These are phyloP conservation scores for Caiman crocodilus DNA, from an alignment of 2,797 vertebrate species.

Conservation along the genomic window DNA sequence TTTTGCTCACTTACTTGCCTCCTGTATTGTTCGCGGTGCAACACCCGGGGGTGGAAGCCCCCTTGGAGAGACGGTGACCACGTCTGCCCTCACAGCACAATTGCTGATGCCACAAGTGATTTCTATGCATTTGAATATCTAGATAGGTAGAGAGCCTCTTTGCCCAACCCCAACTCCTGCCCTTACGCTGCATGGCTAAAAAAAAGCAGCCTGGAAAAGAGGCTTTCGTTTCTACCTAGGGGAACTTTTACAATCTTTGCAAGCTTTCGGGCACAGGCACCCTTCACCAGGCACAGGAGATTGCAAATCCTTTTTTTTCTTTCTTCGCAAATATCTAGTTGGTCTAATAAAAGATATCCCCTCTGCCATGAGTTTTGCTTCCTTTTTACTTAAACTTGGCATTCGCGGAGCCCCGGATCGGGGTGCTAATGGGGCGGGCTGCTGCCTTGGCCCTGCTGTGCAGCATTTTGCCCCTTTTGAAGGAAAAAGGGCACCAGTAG, in stretches of 20 bases:
- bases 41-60: not conserved
- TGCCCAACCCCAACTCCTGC: not conserved
- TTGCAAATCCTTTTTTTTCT: no score
- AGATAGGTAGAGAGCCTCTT: not conserved
- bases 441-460: not conserved
- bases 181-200: not conserved
- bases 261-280: no score
- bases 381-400: conserved; percentile 2
- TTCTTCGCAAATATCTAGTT: no score
- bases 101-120: not conserved
- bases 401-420: not conserved
- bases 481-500: no score
- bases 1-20: conserved; percentile 5
- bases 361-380: not conserved
- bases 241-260: no score
- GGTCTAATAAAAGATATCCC: no score
- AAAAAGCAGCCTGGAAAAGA: not conserved
- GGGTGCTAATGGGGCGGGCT: not conserved
- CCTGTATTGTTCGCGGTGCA: conserved; percentile 24
- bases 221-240: no score
- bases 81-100: not conserved
- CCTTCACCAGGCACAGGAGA: no score
- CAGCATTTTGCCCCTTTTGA: not conserved
- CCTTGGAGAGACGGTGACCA: not conserved
- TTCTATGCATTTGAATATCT: not conserved